Evolutionary conservation across 2,888 invertebrate species (phyloP).

Genomic region (Noctua janthe): DNA sequence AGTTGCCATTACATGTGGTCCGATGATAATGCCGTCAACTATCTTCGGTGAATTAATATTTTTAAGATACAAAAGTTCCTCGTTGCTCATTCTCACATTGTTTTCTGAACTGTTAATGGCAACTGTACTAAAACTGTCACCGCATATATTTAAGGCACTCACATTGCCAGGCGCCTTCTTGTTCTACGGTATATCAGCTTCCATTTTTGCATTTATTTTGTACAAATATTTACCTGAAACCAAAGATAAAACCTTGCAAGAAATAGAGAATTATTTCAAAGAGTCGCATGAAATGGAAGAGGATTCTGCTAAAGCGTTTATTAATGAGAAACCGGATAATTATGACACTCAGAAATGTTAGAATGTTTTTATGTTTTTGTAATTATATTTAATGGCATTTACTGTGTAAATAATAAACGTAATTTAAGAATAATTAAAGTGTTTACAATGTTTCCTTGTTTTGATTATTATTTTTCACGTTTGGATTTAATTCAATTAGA

Average conservation of each 20-base stretch:
- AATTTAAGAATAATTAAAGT: conserved; percentile 51
- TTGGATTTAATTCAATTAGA: conserved; percentile 17
- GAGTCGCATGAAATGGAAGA: conserved; percentile 61
- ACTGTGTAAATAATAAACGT: conserved; percentile 58
- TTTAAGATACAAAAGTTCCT: conserved; percentile 74
- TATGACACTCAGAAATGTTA: conserved; percentile 57
- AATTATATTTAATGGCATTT: conserved; percentile 60
- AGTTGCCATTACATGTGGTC: conserved; percentile 79
- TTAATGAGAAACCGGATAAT: conserved; percentile 60
- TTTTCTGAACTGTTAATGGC: conserved; percentile 74
- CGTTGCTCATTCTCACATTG: conserved; percentile 72
- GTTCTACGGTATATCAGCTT: conserved; percentile 73
- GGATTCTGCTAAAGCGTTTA: conserved; percentile 64
- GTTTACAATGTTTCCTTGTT: conserved; percentile 42
- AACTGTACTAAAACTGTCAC: conserved; percentile 75
- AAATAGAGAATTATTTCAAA: conserved; percentile 75
- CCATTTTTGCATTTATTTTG: conserved; percentile 71
- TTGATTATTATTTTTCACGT: conserved; percentile 49
- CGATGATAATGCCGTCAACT: conserved; percentile 78
- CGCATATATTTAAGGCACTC: conserved; percentile 72
- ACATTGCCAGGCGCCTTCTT: conserved; percentile 77
- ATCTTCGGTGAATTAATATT: conserved; percentile 80
- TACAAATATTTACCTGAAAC: conserved; percentile 76
- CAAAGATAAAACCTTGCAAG: conserved; percentile 76
- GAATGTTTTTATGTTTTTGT: conserved; percentile 48